phyloP scores from a whole-genome alignment of 2,888 invertebrate genomes.

The Acrocera orbiculus region DNA sequence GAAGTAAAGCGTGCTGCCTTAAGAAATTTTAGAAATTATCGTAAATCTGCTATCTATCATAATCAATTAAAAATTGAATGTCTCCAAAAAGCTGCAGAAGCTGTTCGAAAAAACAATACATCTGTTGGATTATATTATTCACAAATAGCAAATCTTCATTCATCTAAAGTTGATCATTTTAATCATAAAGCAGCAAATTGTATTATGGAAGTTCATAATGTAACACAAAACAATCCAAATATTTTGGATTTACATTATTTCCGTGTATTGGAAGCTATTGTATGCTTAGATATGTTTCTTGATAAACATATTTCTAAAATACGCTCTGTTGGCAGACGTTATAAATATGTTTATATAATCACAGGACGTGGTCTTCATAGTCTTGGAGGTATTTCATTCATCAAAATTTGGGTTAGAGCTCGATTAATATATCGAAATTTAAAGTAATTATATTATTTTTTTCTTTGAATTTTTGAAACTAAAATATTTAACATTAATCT shows the following conservation, averaged over 20 bases:
- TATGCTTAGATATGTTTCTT: conserved; percentile 49
- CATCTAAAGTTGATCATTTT: conserved; percentile 39
- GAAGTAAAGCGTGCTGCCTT: conserved; percentile 23
- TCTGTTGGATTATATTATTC: conserved; percentile 57
- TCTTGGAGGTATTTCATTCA: conserved; percentile 41
- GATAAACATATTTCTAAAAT: conserved; percentile 45
- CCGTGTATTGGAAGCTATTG: conserved; percentile 54
- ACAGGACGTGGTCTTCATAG: conserved; percentile 69
- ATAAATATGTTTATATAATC: conserved; percentile 42
- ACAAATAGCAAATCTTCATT: conserved; percentile 44
- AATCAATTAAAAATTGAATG: conserved; percentile 28
- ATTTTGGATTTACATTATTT: conserved; percentile 66
- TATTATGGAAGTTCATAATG: conserved; percentile 38
- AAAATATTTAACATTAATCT: too few relatives aligned
- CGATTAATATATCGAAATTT: conserved; percentile 43
- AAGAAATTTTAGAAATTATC: conserved; percentile 26
- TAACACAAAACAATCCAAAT: conserved; percentile 33
- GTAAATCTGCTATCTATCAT: conserved; percentile 28
- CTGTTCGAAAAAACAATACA: conserved; percentile 43
- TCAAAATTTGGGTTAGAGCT: conserved; percentile 53
- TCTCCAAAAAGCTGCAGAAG: conserved; percentile 41
- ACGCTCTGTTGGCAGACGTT: conserved; percentile 34
- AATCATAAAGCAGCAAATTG: conserved; percentile 44
- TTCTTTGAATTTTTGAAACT: not conserved
- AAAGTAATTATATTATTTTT: conserved; percentile 35